phyloP scores from a whole-genome alignment of 2,113 vertebrate genomes.

The Nycticryphes semicollaris region DNA sequence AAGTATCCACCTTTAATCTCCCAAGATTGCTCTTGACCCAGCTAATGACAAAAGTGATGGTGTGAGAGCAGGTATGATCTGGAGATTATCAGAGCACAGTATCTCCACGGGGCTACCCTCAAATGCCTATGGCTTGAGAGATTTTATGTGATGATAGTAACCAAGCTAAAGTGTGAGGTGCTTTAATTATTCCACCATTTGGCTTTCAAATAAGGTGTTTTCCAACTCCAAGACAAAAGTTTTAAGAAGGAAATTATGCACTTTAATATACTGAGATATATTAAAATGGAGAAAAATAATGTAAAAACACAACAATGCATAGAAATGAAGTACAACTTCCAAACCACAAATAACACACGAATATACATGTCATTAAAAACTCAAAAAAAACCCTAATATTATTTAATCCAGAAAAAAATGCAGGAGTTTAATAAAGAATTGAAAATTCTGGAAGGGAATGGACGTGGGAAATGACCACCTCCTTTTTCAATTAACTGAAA shows the following conservation, averaged over 20 bases:
- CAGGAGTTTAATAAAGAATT: not conserved
- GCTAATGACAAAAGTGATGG: not conserved
- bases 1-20: not conserved
- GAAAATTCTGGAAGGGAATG: not conserved
- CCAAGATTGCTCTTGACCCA: not conserved
- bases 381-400: not conserved
- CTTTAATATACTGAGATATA: not conserved
- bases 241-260: conserved; percentile 7
- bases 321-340: not conserved
- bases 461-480: not conserved
- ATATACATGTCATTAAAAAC: not conserved
- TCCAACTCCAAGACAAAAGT: not conserved
- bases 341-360: not conserved
- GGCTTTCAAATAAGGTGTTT: conserved; percentile 57
- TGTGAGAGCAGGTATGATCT: not conserved
- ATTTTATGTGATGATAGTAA: not conserved
- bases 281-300: not conserved
- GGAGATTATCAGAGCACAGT: not conserved
- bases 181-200: conserved; percentile 23
- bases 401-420: not conserved
- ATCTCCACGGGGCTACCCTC: not conserved
- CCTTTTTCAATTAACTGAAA: not conserved
- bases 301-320: not conserved
- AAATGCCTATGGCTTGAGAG: not conserved
- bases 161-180: not conserved